Evolutionary conservation across 1,140 invertebrate genomes (phyloP), one percentile per base, ranked within the genome.

Genomic region (Cydia pomonella): DNA sequence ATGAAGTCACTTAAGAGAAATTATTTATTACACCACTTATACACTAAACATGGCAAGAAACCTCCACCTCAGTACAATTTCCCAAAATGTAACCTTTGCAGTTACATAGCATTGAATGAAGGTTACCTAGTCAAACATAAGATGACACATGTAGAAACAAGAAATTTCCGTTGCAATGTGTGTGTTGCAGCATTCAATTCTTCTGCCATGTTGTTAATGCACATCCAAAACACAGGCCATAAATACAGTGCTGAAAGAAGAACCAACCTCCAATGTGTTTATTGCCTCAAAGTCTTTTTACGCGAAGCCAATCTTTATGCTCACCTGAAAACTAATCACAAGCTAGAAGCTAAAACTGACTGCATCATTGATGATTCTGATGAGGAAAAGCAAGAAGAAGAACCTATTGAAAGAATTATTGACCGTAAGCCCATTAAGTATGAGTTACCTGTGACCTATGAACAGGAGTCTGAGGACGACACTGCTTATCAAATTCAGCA

Each of bases 21-120:
- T 80, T 94, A 97, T 72, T 91, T 97, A 47, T 93, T 97, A 83
- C 97, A 97, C 85, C 97, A 98, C 88, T 90, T 97, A 84, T 97
- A 96, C 76, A 96, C 95, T 3, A 97, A 97, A 83, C 97, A 98
- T 92, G 95, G 95, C 66, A 93, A 97, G 4, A 93, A 94, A 76
- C 96, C 96, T 10, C 96, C 96, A 1, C 93, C 95, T 38, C 89
- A 95, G 83, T 93, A 95, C 94, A 88, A 94, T 84, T 93, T 97
- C 95, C 94, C 97, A 92, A 96, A 97, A 84, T 97, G 97, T 86
- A 94, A 95, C 73, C 89, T 95, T 25, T 98, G 97, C 82, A 94
- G 94, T 18, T 97, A 96, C 84, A 94, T 97, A 12, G 97, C 96
- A 33, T 84, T 97, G 10, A 96, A 95, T 59, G 95, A 96, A 83